These are phyloP conservation scores for Drosophila recens DNA, from an alignment of 2,888 invertebrate genomes.

Conservation along the genomic window DNA sequence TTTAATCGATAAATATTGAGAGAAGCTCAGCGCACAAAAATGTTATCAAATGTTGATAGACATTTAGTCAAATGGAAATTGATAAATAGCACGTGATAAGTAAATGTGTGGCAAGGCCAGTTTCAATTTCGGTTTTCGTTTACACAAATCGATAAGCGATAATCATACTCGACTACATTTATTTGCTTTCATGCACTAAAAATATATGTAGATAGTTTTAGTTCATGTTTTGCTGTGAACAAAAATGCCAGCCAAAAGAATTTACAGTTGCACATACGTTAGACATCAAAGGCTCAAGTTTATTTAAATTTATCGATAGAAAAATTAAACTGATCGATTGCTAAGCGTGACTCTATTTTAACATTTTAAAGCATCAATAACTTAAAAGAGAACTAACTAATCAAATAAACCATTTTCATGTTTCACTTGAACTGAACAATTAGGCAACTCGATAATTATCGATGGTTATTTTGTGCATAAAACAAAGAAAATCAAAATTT, in stretches of 20 bases:
- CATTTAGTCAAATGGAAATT: slow-evolving; percentile 47
- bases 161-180: neutral
- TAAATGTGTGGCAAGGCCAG: neutral
- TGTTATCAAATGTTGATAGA: slow-evolving; percentile 37
- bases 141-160: slow-evolving; percentile 22
- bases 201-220: slow-evolving; percentile 3
- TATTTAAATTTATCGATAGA: too few relatives aligned
- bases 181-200: neutral
- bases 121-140: neutral
- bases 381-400: too few relatives aligned
- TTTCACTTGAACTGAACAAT: too few relatives aligned
- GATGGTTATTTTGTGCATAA: neutral
- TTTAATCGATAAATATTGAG: slow-evolving; percentile 60
- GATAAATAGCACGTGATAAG: slow-evolving; percentile 25
- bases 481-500: too few relatives aligned
- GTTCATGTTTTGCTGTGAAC: neutral
- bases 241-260: too few relatives aligned
- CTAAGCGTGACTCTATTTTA: too few relatives aligned
- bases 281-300: too few relatives aligned
- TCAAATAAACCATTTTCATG: too few relatives aligned
- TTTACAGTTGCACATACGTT: too few relatives aligned
- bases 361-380: too few relatives aligned
- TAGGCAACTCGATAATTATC: neutral
- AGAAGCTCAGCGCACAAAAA: slow-evolving; percentile 33
- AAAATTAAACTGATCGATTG: too few relatives aligned